Percentiles rank a stretch among this genome's conserved stretches.
Conservation (phyloP, 2,113 vertebrate genomes). For the Tapirus terrestris region DNA sequence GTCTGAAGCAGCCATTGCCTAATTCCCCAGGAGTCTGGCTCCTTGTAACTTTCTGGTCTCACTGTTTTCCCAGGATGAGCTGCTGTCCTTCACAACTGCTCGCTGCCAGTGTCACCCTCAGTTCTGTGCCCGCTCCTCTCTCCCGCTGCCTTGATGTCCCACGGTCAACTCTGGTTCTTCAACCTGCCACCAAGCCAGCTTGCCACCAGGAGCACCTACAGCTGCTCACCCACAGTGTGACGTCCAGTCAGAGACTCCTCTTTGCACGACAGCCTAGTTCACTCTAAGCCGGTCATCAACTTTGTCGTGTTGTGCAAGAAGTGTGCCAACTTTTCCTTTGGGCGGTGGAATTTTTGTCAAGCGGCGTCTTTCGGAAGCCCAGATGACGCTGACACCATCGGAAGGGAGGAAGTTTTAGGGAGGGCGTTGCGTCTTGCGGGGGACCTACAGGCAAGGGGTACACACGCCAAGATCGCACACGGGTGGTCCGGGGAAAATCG, state of each 20-base stretch:
- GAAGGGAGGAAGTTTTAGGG: background rate
- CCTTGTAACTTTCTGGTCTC: background rate
- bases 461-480: background rate
- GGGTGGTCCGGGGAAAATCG: background rate
- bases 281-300: background rate
- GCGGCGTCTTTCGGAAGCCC: background rate
- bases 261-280: background rate
- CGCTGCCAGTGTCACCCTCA: background rate
- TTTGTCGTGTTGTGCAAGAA: background rate
- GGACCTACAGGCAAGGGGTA: background rate
- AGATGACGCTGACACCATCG: background rate
- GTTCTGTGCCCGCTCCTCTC: background rate
- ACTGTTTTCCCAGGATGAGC: background rate
- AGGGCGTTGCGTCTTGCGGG: background rate
- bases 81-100: background rate
- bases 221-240: background rate
- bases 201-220: background rate
- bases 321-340: background rate
- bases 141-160: background rate
- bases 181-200: background rate
- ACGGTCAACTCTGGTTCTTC: background rate
- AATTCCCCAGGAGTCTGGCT: slow-evolving; percentile 10
- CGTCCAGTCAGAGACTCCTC: background rate
- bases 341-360: background rate
- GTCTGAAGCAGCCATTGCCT: background rate